Evolutionary conservation across 2,888 invertebrate genomes (phyloP).

Genomic region (Psylliodes chrysocephalus): DNA sequence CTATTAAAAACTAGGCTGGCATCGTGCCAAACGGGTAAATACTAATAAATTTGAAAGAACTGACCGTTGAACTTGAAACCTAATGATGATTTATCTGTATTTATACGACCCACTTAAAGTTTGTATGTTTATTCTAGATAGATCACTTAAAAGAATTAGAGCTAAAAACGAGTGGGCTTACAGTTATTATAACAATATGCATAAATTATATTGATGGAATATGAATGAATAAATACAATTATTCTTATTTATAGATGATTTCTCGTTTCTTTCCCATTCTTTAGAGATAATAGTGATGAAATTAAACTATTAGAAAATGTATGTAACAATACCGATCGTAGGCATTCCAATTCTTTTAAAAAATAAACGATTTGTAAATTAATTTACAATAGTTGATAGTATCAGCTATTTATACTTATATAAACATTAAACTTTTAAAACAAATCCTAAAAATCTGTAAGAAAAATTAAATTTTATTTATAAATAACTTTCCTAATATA

Average conservation of each 20-base stretch:
- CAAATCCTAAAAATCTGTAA: no score
- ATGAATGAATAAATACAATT: not conserved
- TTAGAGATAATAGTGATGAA: no score
- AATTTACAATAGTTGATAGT: no score
- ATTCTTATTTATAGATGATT: not conserved
- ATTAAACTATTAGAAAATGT: no score
- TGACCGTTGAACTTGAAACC: conserved; percentile 40
- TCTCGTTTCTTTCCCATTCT: no score
- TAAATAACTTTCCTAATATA: no score
- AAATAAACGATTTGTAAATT: no score
- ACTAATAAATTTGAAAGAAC: conserved; percentile 32
- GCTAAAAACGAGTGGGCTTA: not conserved
- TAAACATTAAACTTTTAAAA: no score
- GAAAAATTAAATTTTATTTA: no score
- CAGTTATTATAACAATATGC: conserved; percentile 16
- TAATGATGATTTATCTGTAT: conserved; percentile 37
- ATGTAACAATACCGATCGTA: no score
- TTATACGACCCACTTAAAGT: conserved; percentile 31
- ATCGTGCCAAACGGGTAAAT: conserved; percentile 34
- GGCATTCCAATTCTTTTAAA: no score
- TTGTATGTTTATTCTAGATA: conserved; percentile 31
- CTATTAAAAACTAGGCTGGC: conserved; percentile 30
- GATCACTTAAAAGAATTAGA: conserved; percentile 22
- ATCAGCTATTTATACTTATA: no score
- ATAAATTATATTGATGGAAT: not conserved